Base-by-base conservation (phyloP, 1,140 invertebrate genomes). In the Aphelenchoides fujianensis region DNA sequence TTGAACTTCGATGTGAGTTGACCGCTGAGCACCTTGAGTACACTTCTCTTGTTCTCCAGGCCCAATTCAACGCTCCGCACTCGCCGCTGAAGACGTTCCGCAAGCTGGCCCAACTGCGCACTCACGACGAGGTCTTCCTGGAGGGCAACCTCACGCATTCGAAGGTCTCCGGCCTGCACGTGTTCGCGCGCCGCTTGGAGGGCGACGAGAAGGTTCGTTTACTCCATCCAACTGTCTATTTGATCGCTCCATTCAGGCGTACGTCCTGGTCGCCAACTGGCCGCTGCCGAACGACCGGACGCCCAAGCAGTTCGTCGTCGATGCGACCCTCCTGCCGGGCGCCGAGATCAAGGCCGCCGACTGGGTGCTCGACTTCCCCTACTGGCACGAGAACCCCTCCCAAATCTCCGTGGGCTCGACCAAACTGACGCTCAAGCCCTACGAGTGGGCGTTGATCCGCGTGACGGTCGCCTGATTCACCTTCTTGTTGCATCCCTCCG, bases 1-100 rank as follows among this genome's bases (percentile, higher is more conserved):
- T 23, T 69, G 1, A 69, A 69, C 37, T 69, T 69, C 67, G 23
- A 69, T 16, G 67, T 70, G 12, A n/a, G 68, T 71, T 72, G 16
- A 16, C 9, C 31, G 12, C 12, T 0, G 70, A 23, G n/a, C n/a
- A n/a, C n/a, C n/a, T n/a, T 19, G 5, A 28, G 3, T 67, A 68
- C 12, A 16, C 5, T 31, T 67, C 5, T 68, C 16, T n/a, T 34
- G 1, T 1, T 66, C 16, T 69, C 16, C 71, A 69, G 67, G 9
- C 64, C 54, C 27, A 70, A 72, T 73, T 12, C 68, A 30, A 36
- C 12, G 36, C 30, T 27, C 9, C 63, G 5, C 69, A 35, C 30
- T 70, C 68, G n/a, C 27, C 12, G 9, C 31, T 70, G 1, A 70
- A 70, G 32, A 30, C 19, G 1, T 70, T 70, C 68, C 12, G 32